Evolutionary conservation across 2,113 vertebrate species (phyloP).

Genomic region (Chloropsis cyanopogon): DNA sequence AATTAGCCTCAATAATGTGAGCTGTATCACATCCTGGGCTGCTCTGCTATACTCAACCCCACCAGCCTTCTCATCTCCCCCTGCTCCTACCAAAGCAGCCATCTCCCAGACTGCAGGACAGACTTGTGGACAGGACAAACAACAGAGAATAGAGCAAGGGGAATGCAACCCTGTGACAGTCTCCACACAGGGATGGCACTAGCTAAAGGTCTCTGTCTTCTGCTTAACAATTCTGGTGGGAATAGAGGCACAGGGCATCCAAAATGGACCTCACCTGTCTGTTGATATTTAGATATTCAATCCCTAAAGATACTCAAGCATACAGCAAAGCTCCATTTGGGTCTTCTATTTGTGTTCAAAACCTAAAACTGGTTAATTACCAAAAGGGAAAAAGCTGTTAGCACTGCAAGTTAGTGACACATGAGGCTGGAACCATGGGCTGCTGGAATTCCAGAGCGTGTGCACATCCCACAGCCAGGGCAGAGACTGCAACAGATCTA

Average conservation of each 20-base stretch:
- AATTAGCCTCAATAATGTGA: background rate
- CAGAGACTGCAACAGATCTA: background rate
- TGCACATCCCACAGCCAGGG: background rate
- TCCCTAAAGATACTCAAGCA: background rate
- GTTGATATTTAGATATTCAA: background rate
- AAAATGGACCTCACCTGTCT: background rate
- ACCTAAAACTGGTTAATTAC: background rate
- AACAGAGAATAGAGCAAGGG: background rate
- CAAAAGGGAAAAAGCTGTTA: background rate
- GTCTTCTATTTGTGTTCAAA: background rate
- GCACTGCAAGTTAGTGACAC: background rate
- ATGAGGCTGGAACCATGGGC: rapidly evolving
- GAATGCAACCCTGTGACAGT: background rate
- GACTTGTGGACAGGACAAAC: background rate
- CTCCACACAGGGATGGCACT: background rate
- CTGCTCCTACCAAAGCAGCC: background rate
- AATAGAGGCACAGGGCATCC: background rate
- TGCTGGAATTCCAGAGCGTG: background rate
- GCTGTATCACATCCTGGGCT: background rate
- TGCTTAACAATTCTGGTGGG: background rate
- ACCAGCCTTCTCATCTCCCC: background rate
- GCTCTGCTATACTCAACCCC: background rate
- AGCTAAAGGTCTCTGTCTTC: background rate
- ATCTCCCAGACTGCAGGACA: background rate
- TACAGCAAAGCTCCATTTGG: background rate